A percentile compares a stretch with the other conserved stretches of the same genome.
phyloP scores from a whole-genome alignment of 1,140 invertebrate genomes.

The Triops cancriformis region DNA sequence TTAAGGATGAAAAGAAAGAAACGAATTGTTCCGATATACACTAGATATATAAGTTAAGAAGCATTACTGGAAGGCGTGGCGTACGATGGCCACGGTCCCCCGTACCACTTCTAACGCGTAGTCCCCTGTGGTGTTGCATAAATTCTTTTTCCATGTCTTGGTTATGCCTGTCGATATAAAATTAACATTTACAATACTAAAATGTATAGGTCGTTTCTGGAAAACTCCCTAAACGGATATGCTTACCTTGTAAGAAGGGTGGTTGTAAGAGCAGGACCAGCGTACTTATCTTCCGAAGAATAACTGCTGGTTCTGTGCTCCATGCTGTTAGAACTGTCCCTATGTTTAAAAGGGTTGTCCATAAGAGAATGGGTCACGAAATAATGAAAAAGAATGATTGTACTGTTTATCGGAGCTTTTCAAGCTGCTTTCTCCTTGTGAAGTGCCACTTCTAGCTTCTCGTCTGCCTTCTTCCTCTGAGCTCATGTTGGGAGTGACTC shows the following conservation, averaged over 20 bases:
- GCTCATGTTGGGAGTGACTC: constrained; percentile 30
- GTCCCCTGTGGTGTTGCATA: constrained; percentile 57
- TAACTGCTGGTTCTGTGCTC: constrained; percentile 20
- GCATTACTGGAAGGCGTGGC: neutral
- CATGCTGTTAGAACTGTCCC: constrained; percentile 30
- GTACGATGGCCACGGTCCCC: constrained; percentile 36
- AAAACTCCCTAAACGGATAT: neutral
- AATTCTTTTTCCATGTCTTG: constrained; percentile 68
- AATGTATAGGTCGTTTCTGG: too few species aligned
- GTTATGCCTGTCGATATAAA: constrained; percentile 50
- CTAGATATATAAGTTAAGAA: too few species aligned
- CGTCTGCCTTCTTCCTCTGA: constrained; percentile 29
- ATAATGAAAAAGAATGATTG: constrained; percentile 6
- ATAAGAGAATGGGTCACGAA: constrained; percentile 45
- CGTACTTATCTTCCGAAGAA: constrained; percentile 33
- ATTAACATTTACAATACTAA: too few species aligned
- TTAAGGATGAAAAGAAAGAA: too few species aligned
- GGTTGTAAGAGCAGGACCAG: constrained; percentile 22
- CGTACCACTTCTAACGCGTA: constrained; percentile 43
- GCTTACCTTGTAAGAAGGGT: constrained; percentile 21
- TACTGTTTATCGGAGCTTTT: constrained; percentile 20
- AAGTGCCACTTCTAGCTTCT: constrained; percentile 32
- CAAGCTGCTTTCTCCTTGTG: constrained; percentile 21
- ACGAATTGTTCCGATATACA: too few species aligned
- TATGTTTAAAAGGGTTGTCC: constrained; percentile 51